Conservation (phyloP, 2,113 vertebrate genomes). For the Circaetus cinerascens region DNA sequence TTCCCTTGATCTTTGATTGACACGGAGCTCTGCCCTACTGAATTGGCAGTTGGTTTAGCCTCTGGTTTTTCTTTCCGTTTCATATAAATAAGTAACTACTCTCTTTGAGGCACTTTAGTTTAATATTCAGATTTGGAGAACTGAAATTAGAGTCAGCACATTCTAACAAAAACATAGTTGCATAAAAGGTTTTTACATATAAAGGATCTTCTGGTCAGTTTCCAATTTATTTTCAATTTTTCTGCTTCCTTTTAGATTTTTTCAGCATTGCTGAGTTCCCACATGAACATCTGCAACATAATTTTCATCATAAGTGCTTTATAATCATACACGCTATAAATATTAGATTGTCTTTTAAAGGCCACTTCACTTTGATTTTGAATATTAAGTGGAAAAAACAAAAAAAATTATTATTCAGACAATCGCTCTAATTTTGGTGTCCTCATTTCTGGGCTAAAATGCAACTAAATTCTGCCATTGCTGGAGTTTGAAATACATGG, state of each 20-base stretch:
- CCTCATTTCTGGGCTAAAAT: conserved; percentile 52
- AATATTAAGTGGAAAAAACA: conserved; percentile 48
- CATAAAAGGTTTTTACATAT: conserved; percentile 45
- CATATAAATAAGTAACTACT: conserved; percentile 40
- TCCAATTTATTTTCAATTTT: conserved; percentile 54
- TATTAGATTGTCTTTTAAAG: conserved; percentile 51
- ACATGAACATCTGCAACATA: conserved; percentile 38
- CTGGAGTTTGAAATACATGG: background rate
- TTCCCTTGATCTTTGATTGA: background rate
- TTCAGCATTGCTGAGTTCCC: conserved; percentile 24
- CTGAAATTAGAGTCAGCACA: conserved; percentile 55
- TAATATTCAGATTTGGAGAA: conserved; percentile 47
- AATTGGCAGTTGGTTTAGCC: background rate
- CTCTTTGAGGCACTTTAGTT: conserved; percentile 21
- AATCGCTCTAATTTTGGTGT: conserved; percentile 55
- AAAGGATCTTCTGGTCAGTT: conserved; percentile 53
- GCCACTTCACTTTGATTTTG: conserved; percentile 48
- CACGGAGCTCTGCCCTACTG: background rate
- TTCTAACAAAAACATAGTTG: conserved; percentile 2
- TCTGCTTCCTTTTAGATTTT: conserved; percentile 41
- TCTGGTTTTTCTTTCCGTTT: background rate
- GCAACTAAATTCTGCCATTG: conserved; percentile 10
- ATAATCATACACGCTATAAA: conserved; percentile 41
- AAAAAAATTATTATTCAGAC: conserved; percentile 36
- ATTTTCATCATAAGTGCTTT: conserved; percentile 48